A percentile compares a stretch with the other conserved stretches of the same genome.
Evolutionary conservation across 2,113 vertebrate species (phyloP).

Genomic region (Pagrus major): DNA sequence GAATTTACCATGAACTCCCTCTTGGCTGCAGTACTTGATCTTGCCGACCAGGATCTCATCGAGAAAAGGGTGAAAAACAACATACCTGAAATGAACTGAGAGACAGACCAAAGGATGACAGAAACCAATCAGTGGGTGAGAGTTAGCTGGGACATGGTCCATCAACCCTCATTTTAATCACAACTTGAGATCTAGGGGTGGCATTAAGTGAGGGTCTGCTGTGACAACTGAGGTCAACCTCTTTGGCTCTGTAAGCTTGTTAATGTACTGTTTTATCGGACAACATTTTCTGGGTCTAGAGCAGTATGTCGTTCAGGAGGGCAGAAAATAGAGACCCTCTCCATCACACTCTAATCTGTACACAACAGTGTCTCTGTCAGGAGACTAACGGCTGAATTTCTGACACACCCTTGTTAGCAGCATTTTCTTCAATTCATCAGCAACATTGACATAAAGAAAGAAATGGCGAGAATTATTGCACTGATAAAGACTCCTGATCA

Average conservation of each 20-base stretch:
- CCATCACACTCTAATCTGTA: background rate
- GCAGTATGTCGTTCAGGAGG: background rate
- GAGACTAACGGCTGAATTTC: background rate
- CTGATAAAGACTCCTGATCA: background rate
- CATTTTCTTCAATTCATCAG: background rate
- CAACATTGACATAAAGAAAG: background rate
- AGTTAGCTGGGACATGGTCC: background rate
- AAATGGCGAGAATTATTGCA: background rate
- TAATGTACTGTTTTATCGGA: no score
- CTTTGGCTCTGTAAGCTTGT: no score
- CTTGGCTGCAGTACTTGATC: conserved; percentile 96
- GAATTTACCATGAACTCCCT: conserved; percentile 92
- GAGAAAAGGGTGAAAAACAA: conserved; percentile 96
- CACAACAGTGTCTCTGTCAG: background rate
- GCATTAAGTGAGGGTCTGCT: background rate
- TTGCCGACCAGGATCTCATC: conserved; percentile 95
- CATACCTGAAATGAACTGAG: conserved; percentile 94
- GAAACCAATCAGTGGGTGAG: background rate
- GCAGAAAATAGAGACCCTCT: background rate
- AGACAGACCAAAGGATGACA: background rate
- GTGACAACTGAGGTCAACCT: background rate
- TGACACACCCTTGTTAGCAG: background rate
- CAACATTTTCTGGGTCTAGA: background rate
- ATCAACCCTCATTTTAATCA: background rate
- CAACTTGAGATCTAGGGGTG: no score